Base-by-base conservation (phyloP, 2,797 vertebrate species). In the Epinephelus coioides region DNA sequence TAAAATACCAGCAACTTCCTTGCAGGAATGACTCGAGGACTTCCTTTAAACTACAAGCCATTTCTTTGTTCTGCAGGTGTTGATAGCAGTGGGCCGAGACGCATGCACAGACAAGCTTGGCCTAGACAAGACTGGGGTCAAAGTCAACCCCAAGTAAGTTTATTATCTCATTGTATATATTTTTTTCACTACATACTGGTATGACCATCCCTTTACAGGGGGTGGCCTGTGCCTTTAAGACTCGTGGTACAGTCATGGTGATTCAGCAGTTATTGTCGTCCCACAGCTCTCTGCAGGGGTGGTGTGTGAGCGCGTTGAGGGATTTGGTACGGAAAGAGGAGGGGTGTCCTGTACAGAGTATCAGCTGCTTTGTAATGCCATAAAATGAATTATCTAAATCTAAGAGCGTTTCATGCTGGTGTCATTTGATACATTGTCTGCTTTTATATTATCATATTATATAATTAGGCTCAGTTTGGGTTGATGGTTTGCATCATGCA, bases 71-170 rank as follows among this genome's bases (percentile, higher is more conserved):
- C 50, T 27, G 30, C 67, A 99, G 98, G 97, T 99, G 79, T 91
- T 99, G 89, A 91, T 99, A 75, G 98, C 98, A 0, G 88, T 99
- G 69, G 98, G 98, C 38, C 96, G 97, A 81, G 97, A 99, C 17
- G 95, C 98, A 0, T 98, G 97, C 91, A 99, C 98, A 5, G 96
- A 94, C 87, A 97, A 96, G 77, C 95, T 99, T n/a, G 98, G 98
- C 56, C 95, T 99, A 71, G 96, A 98, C 54, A 96, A 94, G 55
- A 93, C 94, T 0, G 97, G 97, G 59, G 97, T 99, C 86, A 95
- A 88, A 84, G 91, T 98, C 84, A 98, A 97, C 90, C 88, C 97
- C 55, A 98, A 96, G 98, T 99, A 91, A 93, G 97, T 95, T 62
- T 80, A 44, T 72, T 6, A 15, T 27, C 23, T 78, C 14, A 15